A percentile compares a stretch with the other conserved stretches of the same genome.
Conservation (phyloP, 2,797 vertebrate genomes). For the Neostethus bicornis region DNA sequence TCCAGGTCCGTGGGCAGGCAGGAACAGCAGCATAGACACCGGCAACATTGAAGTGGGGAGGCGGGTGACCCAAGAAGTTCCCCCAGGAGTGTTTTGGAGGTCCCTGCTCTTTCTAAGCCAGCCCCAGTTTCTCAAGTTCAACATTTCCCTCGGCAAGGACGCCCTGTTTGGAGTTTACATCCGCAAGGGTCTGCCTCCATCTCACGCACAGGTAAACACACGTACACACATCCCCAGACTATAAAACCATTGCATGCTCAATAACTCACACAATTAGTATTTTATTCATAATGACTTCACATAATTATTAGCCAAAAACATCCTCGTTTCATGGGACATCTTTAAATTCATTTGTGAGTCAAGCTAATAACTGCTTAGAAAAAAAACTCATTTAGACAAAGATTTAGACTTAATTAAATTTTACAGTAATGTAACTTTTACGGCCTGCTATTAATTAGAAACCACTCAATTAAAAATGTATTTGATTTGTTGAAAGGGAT, state of each 20-base stretch:
- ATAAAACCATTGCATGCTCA: constrained; percentile 1
- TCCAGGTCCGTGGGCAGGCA: constrained; percentile 86
- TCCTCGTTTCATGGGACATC: constrained; percentile 58
- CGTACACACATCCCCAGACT: background rate
- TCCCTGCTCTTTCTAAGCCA: constrained; percentile 95
- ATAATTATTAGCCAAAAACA: constrained; percentile 32
- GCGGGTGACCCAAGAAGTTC: constrained; percentile 92
- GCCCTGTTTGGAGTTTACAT: constrained; percentile 97
- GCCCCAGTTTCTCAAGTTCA: constrained; percentile 98
- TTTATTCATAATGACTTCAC: constrained; percentile 35
- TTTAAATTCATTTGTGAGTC: constrained; percentile 59
- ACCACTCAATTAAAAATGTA: constrained; percentile 78
- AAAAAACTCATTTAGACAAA: constrained; percentile 56
- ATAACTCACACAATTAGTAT: constrained; percentile 21
- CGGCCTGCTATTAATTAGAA: constrained; percentile 84
- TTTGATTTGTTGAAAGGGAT: constrained; percentile 68
- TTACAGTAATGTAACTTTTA: constrained; percentile 72
- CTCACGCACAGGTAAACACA: constrained; percentile 91
- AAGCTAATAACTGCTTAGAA: constrained; percentile 53
- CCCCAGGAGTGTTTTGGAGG: constrained; percentile 94
- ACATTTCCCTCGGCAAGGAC: constrained; percentile 97
- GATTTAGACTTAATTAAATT: constrained; percentile 73
- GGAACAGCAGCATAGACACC: constrained; percentile 96
- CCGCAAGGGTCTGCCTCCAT: constrained; percentile 96
- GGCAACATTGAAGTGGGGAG: constrained; percentile 93